Evolutionary conservation across 1,140 invertebrate species (phyloP).

Genomic region (Gryon sp.): DNA sequence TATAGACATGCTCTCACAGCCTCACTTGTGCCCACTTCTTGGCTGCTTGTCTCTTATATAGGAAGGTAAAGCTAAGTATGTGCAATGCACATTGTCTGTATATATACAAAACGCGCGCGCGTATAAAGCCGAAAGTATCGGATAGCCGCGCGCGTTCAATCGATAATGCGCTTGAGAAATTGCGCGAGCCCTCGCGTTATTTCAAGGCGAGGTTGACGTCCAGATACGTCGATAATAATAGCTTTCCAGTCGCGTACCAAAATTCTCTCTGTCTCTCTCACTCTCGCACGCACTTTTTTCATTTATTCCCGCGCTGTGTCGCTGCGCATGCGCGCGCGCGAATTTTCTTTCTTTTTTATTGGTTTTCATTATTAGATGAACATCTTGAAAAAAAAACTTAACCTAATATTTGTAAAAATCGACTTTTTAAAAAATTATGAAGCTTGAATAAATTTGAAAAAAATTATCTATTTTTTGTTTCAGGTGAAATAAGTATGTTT

Average conservation of each 20-base stretch:
- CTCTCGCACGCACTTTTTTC: too few relatives aligned
- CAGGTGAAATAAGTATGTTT: too few relatives aligned
- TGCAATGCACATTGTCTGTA: slow-evolving; percentile 48
- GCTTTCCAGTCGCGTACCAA: slow-evolving; percentile 13
- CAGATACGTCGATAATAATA: slow-evolving; percentile 54
- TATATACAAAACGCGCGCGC: too few relatives aligned
- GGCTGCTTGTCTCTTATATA: slow-evolving; percentile 65
- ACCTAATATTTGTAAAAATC: too few relatives aligned
- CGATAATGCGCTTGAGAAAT: slow-evolving; percentile 60
- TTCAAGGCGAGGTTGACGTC: slow-evolving; percentile 55
- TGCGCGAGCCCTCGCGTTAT: slow-evolving; percentile 44
- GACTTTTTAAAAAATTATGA: too few relatives aligned
- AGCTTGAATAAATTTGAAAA: too few relatives aligned
- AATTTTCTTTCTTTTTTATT: too few relatives aligned
- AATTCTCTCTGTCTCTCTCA: too few relatives aligned
- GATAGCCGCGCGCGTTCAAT: slow-evolving; percentile 58
- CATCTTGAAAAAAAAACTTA: too few relatives aligned
- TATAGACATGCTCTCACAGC: slow-evolving; percentile 79
- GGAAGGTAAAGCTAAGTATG: slow-evolving; percentile 50
- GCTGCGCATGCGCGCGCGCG: not conserved
- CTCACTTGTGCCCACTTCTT: slow-evolving; percentile 76
- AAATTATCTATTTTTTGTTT: too few relatives aligned
- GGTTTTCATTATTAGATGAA: too few relatives aligned
- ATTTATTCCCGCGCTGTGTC: too few relatives aligned
- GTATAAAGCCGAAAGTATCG: slow-evolving; percentile 57